These are phyloP conservation scores for Perca fluviatilis DNA, from an alignment of 2,113 vertebrate species.

Conservation along the genomic window DNA sequence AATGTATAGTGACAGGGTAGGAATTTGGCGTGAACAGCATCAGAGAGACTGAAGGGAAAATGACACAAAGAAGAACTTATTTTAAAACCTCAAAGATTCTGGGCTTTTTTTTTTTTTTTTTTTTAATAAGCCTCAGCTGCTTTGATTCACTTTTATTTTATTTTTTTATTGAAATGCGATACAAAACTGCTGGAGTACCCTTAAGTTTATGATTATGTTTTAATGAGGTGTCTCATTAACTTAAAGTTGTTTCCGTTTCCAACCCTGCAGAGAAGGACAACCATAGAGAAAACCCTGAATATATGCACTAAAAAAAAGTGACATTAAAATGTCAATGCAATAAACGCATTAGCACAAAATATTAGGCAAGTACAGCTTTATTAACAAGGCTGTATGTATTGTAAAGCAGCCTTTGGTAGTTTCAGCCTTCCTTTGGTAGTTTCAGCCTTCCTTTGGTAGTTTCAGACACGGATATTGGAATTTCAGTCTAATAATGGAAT, in stretches of 20 bases:
- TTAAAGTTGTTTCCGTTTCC: background rate
- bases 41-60: too few species aligned
- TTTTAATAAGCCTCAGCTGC: too few species aligned
- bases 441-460: background rate
- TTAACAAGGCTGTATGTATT: background rate
- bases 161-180: background rate
- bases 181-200: background rate
- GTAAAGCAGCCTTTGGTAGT: background rate
- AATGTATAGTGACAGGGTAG: too few species aligned
- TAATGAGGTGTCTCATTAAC: background rate
- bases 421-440: too few species aligned
- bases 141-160: background rate
- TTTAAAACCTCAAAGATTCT: too few species aligned
- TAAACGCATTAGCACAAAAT: background rate
- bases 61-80: too few species aligned
- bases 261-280: background rate
- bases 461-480: background rate
- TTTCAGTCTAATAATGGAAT: background rate
- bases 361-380: background rate
- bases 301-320: background rate
- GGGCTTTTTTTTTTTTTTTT: too few species aligned
- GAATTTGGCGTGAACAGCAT: too few species aligned
- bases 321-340: background rate
- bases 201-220: background rate
- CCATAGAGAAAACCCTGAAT: background rate